Percentiles rank a stretch among this genome's conserved stretches.
Evolutionary conservation across 2,888 invertebrate species (phyloP).

Genomic region (Phengaris alcon): DNA sequence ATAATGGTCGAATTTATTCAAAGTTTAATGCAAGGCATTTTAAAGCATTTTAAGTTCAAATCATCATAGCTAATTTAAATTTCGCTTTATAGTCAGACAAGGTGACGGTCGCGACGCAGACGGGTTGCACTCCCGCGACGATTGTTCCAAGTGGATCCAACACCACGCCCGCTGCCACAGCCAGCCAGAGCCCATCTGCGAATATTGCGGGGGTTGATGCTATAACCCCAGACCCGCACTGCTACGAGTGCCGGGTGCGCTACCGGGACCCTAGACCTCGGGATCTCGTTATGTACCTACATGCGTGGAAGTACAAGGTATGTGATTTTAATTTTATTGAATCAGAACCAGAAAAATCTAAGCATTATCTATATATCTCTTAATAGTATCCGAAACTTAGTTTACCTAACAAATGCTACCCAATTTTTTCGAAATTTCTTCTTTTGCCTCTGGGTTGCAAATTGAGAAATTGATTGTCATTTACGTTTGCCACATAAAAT

Average conservation of each 20-base stretch:
- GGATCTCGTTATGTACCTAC: constrained; percentile 96
- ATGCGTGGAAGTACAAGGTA: constrained; percentile 95
- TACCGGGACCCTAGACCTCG: constrained; percentile 94
- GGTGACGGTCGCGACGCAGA: constrained; percentile 92
- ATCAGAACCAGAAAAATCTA: background rate
- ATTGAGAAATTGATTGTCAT: too few relatives aligned
- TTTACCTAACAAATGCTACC: background rate
- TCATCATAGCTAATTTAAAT: background rate
- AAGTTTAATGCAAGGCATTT: background rate
- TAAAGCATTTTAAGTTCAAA: background rate
- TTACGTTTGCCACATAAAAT: background rate
- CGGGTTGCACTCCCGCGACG: constrained; percentile 86
- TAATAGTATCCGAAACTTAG: background rate
- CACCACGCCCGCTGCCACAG: constrained; percentile 39
- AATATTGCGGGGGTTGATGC: constrained; percentile 49
- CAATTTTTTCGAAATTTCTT: too few relatives aligned
- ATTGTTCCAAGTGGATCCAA: constrained; percentile 13
- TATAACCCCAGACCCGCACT: constrained; percentile 90
- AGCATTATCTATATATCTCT: background rate
- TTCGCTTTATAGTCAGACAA: constrained; percentile 66
- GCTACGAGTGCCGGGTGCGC: constrained; percentile 94
- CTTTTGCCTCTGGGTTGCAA: too few relatives aligned
- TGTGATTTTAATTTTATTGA: background rate
- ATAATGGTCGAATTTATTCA: background rate
- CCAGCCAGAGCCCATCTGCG: constrained; percentile 36